Evolutionary conservation across 2,113 vertebrate genomes (phyloP).

Genomic region (Catharus bicknelli): DNA sequence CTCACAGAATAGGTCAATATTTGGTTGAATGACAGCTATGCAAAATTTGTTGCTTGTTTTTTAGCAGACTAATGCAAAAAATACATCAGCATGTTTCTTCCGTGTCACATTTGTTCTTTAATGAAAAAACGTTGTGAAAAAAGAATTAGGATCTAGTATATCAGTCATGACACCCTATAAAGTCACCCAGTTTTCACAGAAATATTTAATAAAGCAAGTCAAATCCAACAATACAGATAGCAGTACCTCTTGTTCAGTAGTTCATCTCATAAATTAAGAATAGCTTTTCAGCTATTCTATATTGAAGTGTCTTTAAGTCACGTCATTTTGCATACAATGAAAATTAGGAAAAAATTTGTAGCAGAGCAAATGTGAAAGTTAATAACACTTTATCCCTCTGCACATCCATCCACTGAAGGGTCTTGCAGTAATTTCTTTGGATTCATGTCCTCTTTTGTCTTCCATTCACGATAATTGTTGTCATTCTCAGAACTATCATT

Average conservation of each 20-base stretch:
- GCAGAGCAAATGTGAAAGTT: background rate
- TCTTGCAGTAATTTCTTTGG: background rate
- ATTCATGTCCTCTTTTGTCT: conserved; percentile 12
- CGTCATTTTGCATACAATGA: background rate
- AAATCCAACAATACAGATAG: background rate
- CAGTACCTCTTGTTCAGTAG: background rate
- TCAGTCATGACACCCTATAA: background rate
- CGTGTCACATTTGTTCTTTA: background rate
- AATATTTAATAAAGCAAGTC: background rate
- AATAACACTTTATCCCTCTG: background rate
- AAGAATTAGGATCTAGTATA: background rate
- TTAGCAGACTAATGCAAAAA: background rate
- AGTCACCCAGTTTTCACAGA: background rate
- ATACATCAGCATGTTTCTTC: background rate
- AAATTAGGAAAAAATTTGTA: background rate
- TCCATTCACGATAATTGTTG: background rate
- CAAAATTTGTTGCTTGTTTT: background rate
- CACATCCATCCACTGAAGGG: background rate
- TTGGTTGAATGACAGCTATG: background rate
- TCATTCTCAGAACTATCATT: conserved; percentile 29
- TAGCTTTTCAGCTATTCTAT: background rate
- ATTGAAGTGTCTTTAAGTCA: background rate
- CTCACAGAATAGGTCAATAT: background rate
- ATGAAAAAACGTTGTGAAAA: background rate
- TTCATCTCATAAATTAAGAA: background rate